Base-by-base conservation (phyloP, 2,113 vertebrate genomes). In the Actenoides hombroni region DNA sequence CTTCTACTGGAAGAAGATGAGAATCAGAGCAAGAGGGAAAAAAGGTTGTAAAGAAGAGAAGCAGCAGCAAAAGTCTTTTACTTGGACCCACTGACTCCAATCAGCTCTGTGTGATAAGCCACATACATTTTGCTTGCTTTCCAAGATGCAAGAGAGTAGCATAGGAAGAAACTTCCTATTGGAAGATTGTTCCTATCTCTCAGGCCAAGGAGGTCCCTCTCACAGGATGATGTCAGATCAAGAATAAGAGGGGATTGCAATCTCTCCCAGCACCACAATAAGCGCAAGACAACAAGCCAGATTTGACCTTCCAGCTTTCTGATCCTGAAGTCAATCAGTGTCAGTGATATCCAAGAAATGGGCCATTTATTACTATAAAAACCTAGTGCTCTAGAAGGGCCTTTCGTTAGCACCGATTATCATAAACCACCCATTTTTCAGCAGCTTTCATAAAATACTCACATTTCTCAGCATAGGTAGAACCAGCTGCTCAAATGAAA, bases 401-500 rank as follows among this genome's bases (percentile, higher is more conserved):
- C 31, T 76, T 78, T 24, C 60, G 49, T 3, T 51, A 87, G 54
- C 56, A 80, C 25, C 9, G 9, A 61, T 49, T 40, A 79, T 24
- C 49, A n/a, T 3, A 71, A 35, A 44, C 11, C 59, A 87, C 14
- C 23, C 1, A 19, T 28, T 83, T 70, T 76, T 63, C 75, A 95
- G 40, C 56, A 93, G 35, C 18, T 85, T 95, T 76, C 53, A 81
- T 0, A 49, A n/a, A 89, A 69, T 78, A 97, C 99, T 98, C 97
- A 99, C 99, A 26, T 98, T 97, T 98, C 87, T 98, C 96, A 99
- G 98, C 94, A 99, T 96, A 2, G 99, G 99, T 61, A 99, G 98
- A 33, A 97, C 98, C 93, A 99, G 92, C 69, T 97, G 98, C 97
- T 99, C 99, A 94, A 99, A 99, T 7, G 99, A 99, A 46, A 94